Percentiles rank a stretch among this genome's conserved stretches.
phyloP scores from a whole-genome alignment of 1,140 invertebrate genomes.

The Drosophila erecta region DNA sequence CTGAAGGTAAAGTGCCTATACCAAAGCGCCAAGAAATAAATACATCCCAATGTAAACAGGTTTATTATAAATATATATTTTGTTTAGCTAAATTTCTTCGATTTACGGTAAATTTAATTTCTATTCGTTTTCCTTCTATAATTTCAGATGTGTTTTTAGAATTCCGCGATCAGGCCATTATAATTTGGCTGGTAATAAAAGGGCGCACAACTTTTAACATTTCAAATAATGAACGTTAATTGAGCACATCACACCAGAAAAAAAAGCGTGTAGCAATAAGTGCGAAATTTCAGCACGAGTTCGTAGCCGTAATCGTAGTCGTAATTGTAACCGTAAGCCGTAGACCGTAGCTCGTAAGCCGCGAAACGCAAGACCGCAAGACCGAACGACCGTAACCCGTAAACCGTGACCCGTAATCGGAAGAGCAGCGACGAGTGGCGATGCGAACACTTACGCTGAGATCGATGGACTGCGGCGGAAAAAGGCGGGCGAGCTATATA shows the following conservation, averaged over 20 bases:
- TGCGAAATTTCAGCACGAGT: constrained; percentile 32
- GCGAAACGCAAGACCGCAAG: neutral
- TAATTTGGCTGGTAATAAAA: constrained; percentile 12
- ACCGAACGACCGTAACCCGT: neutral
- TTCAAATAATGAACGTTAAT: constrained; percentile 26
- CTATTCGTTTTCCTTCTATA: neutral
- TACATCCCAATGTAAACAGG: too few relatives aligned
- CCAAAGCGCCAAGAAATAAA: too few relatives aligned
- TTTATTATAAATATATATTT: too few relatives aligned
- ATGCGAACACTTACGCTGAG: constrained; percentile 78
- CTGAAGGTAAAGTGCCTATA: too few relatives aligned
- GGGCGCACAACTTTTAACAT: constrained; percentile 13
- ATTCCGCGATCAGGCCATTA: constrained; percentile 10
- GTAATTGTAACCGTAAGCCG: neutral
- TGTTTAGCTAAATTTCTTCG: neutral
- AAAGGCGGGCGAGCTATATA: constrained; percentile 19
- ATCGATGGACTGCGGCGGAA: constrained; percentile 74
- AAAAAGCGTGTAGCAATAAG: constrained; percentile 20
- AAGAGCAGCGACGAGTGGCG: constrained; percentile 19
- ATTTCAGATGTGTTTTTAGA: neutral
- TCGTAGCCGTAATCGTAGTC: constrained; percentile 21
- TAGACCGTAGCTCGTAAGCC: constrained; percentile 4
- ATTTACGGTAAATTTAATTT: neutral
- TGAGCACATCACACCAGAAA: constrained; percentile 30
- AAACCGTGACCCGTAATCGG: constrained; percentile 16